phyloP scores from a whole-genome alignment of 2,888 invertebrate species.

The Drosophila melanosoma region DNA sequence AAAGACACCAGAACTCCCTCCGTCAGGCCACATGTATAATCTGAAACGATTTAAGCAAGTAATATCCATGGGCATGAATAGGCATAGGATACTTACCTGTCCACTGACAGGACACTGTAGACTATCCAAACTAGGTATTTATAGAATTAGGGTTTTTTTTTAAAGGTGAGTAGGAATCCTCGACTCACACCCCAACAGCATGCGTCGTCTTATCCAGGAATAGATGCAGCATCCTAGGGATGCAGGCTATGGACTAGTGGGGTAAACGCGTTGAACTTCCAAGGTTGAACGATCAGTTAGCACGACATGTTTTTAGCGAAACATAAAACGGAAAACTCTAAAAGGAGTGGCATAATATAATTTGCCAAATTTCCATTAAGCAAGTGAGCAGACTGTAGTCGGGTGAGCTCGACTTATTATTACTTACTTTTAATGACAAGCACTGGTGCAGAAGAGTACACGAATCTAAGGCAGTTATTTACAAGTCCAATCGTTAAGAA shows the following conservation, averaged over 20 bases:
- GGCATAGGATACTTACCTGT: too few species aligned
- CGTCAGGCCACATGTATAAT: too few species aligned
- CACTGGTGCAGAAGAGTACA: neutral
- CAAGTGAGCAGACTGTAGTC: neutral
- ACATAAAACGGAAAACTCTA: neutral
- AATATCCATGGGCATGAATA: too few species aligned
- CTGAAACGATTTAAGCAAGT: too few species aligned
- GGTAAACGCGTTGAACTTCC: neutral
- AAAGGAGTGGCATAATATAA: slow-evolving; percentile 31
- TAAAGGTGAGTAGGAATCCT: neutral
- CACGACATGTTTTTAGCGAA: slow-evolving; percentile 26
- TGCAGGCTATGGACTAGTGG: neutral
- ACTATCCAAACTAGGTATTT: neutral
- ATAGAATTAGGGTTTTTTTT: too few species aligned
- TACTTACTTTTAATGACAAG: neutral
- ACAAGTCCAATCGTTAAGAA: too few species aligned
- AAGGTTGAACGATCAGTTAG: slow-evolving; percentile 1
- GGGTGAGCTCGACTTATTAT: neutral
- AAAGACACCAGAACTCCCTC: too few species aligned
- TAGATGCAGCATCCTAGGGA: neutral
- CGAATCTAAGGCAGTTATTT: too few species aligned
- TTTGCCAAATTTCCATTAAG: neutral
- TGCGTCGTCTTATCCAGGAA: neutral
- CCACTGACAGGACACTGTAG: too few species aligned
- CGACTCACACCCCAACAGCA: neutral